Base-by-base conservation (phyloP, 2,797 vertebrate genomes). In the Betta splendens region DNA sequence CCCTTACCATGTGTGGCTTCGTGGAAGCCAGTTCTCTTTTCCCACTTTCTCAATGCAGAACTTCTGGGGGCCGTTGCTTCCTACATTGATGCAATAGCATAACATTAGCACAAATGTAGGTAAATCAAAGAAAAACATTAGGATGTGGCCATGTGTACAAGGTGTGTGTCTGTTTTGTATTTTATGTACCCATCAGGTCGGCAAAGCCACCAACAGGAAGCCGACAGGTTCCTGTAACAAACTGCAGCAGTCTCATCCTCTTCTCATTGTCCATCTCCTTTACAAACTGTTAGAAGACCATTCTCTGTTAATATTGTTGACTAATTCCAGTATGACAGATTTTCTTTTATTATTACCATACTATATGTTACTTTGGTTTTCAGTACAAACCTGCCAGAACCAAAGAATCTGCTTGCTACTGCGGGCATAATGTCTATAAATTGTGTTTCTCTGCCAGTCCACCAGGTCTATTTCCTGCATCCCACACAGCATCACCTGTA, bases 21-120 rank as follows among this genome's bases (percentile, higher is more conserved):
- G 91, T 80, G 97, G 98, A 87, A 99, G 92, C 97, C 97, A 99
- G 44, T 97, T 99, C 80, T 99, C 97, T 86, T 98, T 99, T 46
- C 98, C 98, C 66, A 99, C 97, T 89, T 99, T 99, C 91, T 99
- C 97, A 69, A 99, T 96, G 87, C 97, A 99, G 91, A 99, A 99
- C 81, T 99, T 99, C 81, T 99, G 97, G 52, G 96, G 96, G 28
- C 98, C 98, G 32, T 99, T 99, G 83, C 98, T 99, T 88, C 98
- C 98, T 99, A 56, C 51, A 89, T 57, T 37, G 57, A 67, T 28
- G 44, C 74, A 42, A 0, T 38, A 36, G 17, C 7, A 68, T 3
- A 28, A 44, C 74, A 42, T 0, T 38, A 36, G 17, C 7, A 68
- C 3, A 35, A 44, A 29, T 2, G 38, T 2, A 11, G 2, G 36